phyloP scores from a whole-genome alignment of 2,797 vertebrate genomes.

The Poecilia gillii region DNA sequence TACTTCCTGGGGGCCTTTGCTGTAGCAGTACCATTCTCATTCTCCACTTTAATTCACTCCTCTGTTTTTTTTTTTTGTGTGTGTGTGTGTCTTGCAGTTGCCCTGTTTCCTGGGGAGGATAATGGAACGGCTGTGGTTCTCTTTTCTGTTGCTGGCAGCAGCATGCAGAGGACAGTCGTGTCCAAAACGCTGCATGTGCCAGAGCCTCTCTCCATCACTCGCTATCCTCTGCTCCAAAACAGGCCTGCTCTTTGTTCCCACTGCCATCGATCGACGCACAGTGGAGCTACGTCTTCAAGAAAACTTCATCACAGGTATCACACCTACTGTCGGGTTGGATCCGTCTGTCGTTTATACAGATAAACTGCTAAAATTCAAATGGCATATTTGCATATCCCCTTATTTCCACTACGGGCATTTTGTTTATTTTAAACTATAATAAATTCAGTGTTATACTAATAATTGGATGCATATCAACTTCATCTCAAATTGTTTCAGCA shows the following conservation, averaged over 20 bases:
- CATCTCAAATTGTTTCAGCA: conserved; percentile 12
- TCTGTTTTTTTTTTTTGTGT: conserved; percentile 6
- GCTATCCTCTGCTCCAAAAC: conserved; percentile 92
- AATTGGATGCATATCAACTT: conserved; percentile 5
- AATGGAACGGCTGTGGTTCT: conserved; percentile 88
- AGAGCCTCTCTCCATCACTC: conserved; percentile 89
- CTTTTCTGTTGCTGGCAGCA: conserved; percentile 83
- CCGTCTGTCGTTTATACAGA: conserved; percentile 1
- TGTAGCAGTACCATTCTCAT: conserved; percentile 7
- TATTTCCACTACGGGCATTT: not conserved
- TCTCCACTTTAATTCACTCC: conserved; percentile 25
- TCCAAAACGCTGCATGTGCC: conserved; percentile 91
- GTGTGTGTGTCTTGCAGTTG: conserved; percentile 67
- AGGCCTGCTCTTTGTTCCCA: conserved; percentile 89
- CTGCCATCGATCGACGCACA: conserved; percentile 86
- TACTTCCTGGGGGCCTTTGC: conserved; percentile 1
- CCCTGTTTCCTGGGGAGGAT: conserved; percentile 70
- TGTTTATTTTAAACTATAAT: conserved; percentile 1
- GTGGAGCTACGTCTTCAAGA: conserved; percentile 89
- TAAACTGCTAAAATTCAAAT: not conserved
- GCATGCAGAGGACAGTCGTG: conserved; percentile 85
- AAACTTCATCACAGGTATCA: conserved; percentile 87
- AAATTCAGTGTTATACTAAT: conserved; percentile 3
- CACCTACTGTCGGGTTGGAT: not conserved
- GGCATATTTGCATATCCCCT: not conserved